These are phyloP conservation scores for Hoplostethus mediterraneus DNA, from an alignment of 2,797 vertebrate genomes.

Conservation along the genomic window DNA sequence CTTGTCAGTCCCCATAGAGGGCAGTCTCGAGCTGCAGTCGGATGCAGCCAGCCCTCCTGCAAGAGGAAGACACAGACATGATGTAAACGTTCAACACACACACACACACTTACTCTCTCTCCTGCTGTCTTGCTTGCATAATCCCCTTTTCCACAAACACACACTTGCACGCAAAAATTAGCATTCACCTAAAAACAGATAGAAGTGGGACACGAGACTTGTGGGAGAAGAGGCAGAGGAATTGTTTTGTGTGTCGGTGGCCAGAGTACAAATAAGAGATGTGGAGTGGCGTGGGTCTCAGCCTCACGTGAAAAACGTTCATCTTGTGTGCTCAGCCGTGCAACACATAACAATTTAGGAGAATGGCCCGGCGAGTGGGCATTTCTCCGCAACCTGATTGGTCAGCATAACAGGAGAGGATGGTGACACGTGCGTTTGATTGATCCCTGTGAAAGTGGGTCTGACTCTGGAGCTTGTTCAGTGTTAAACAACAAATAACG, in stretches of 20 bases:
- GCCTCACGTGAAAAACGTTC: slow-evolving; percentile 52
- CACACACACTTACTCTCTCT: slow-evolving; percentile 5
- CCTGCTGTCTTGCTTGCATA: slow-evolving; percentile 41
- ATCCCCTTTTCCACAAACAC: slow-evolving; percentile 38
- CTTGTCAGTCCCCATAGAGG: slow-evolving; percentile 72
- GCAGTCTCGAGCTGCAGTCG: slow-evolving; percentile 72
- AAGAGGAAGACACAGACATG: slow-evolving; percentile 37
- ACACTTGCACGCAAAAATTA: slow-evolving; percentile 71
- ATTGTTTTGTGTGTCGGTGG: slow-evolving; percentile 31
- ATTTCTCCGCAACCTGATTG: slow-evolving; percentile 20
- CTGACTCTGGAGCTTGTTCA: slow-evolving; percentile 15
- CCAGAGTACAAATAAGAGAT: slow-evolving; percentile 36
- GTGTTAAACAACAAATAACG: slow-evolving; percentile 30
- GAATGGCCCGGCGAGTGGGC: not conserved
- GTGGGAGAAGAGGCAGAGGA: slow-evolving; percentile 24
- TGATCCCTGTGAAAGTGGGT: slow-evolving; percentile 31
- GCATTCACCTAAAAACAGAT: slow-evolving; percentile 55
- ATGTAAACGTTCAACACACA: slow-evolving; percentile 39
- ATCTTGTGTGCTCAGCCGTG: slow-evolving; percentile 27
- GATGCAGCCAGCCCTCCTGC: slow-evolving; percentile 3
- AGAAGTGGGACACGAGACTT: slow-evolving; percentile 56
- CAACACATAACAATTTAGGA: not conserved
- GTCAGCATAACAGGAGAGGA: slow-evolving; percentile 41
- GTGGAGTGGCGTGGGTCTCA: slow-evolving; percentile 30
- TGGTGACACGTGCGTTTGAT: slow-evolving; percentile 15